phyloP scores from a whole-genome alignment of 1,140 invertebrate species.

The Panulirus ornatus region DNA sequence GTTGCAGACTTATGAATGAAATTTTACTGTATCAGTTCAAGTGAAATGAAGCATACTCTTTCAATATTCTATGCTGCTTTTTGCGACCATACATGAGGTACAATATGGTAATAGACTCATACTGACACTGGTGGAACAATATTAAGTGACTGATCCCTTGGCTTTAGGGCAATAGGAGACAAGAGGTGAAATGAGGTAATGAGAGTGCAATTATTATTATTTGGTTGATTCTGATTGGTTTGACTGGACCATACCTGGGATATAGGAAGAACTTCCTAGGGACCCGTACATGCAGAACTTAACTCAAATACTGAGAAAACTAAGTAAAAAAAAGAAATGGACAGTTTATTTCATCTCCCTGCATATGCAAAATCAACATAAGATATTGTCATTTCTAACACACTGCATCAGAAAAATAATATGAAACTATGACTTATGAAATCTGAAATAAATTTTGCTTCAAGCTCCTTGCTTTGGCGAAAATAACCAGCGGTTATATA shows the following conservation, averaged over 20 bases:
- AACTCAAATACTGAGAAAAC: constrained; percentile 27
- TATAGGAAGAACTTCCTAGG: constrained; percentile 66
- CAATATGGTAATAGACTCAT: neutral
- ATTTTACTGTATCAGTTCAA: constrained; percentile 22
- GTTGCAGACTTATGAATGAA: constrained; percentile 26
- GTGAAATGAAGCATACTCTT: constrained; percentile 6
- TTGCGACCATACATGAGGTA: neutral
- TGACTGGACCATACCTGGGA: constrained; percentile 72
- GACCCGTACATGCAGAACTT: constrained; percentile 71
- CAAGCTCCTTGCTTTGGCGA: too few relatives aligned
- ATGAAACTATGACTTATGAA: constrained; percentile 13
- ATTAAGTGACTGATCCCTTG: constrained; percentile 49
- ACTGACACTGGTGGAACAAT: neutral
- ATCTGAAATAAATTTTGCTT: too few relatives aligned
- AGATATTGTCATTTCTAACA: neutral
- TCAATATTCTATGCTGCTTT: neutral
- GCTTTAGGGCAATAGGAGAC: constrained; percentile 66
- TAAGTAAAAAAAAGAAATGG: constrained; percentile 26
- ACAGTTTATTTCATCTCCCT: neutral
- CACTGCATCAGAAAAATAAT: neutral
- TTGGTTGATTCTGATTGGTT: constrained; percentile 72
- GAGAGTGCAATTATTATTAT: constrained; percentile 70
- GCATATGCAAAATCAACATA: neutral
- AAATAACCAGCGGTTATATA: too few relatives aligned
- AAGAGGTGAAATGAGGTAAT: constrained; percentile 73